Evolutionary conservation across 2,888 invertebrate genomes (phyloP).

Genomic region (Meandrusa payeni): DNA sequence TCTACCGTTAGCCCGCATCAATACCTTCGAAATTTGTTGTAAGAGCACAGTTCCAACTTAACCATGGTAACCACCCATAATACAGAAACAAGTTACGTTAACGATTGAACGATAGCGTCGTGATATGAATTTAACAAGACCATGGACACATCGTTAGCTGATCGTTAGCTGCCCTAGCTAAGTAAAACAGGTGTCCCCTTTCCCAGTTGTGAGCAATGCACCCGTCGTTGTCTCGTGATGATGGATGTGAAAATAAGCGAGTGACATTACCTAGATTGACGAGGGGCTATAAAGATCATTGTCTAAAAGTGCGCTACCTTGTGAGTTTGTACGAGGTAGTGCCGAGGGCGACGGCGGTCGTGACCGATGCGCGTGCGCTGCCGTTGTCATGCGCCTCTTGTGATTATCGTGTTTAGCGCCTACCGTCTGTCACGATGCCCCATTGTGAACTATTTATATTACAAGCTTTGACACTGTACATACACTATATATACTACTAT

Average conservation of each 20-base stretch:
- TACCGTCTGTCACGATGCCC: conserved; percentile 32
- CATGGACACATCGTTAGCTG: conserved; percentile 51
- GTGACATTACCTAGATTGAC: conserved; percentile 54
- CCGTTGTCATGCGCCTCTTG: conserved; percentile 70
- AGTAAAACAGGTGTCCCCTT: conserved; percentile 51
- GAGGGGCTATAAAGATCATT: conserved; percentile 49
- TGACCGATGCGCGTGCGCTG: conserved; percentile 68
- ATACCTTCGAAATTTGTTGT: conserved; percentile 56
- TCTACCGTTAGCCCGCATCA: conserved; percentile 67
- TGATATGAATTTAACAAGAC: conserved; percentile 39
- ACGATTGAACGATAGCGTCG: conserved; percentile 15
- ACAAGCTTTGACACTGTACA: not conserved
- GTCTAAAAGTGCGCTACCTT: conserved; percentile 46
- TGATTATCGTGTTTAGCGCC: conserved; percentile 68
- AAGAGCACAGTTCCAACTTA: conserved; percentile 23
- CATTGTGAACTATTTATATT: conserved; percentile 17
- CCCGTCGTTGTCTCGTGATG: conserved; percentile 54
- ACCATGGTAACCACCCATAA: conserved; percentile 25
- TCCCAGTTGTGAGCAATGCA: conserved; percentile 47
- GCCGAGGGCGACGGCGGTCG: conserved; percentile 53
- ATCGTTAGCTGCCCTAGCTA: conserved; percentile 45
- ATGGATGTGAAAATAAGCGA: conserved; percentile 56
- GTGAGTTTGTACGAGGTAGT: conserved; percentile 33
- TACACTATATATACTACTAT: no score
- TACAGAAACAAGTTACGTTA: conserved; percentile 6